phyloP scores from a whole-genome alignment of 2,797 vertebrate species.

The Pachyuromys duprasi region DNA sequence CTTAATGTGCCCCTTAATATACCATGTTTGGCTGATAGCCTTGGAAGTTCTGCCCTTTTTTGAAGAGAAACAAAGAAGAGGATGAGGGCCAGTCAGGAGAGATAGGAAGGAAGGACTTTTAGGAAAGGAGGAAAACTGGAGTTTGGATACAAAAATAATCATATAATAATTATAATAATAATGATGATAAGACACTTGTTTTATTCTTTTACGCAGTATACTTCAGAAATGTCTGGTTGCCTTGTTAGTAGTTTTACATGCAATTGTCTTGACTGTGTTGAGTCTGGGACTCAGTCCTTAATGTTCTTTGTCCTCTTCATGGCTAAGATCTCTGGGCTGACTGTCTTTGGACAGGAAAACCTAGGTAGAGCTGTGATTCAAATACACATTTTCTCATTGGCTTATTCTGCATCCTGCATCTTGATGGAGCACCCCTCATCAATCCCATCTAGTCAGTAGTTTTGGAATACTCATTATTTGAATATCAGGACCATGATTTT shows the following conservation, averaged over 20 bases:
- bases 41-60: background rate
- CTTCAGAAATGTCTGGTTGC: background rate
- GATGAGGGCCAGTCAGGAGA: background rate
- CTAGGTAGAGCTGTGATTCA: fast-evolving
- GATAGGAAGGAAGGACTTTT: background rate
- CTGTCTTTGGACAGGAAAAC: background rate
- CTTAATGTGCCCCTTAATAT: background rate
- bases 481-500: background rate
- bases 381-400: too few species aligned
- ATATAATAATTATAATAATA: background rate
- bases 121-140: background rate
- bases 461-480: background rate
- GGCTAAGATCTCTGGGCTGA: background rate
- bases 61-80: background rate
- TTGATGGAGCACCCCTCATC: background rate
- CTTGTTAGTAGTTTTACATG: background rate
- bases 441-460: too few species aligned
- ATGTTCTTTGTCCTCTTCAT: background rate
- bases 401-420: background rate
- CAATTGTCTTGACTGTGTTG: background rate
- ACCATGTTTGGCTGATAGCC: background rate
- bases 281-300: background rate
- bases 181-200: background rate
- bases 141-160: background rate
- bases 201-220: too few species aligned